Conservation (phyloP, 1,140 invertebrate species). For the Drosophila eugracilis region DNA sequence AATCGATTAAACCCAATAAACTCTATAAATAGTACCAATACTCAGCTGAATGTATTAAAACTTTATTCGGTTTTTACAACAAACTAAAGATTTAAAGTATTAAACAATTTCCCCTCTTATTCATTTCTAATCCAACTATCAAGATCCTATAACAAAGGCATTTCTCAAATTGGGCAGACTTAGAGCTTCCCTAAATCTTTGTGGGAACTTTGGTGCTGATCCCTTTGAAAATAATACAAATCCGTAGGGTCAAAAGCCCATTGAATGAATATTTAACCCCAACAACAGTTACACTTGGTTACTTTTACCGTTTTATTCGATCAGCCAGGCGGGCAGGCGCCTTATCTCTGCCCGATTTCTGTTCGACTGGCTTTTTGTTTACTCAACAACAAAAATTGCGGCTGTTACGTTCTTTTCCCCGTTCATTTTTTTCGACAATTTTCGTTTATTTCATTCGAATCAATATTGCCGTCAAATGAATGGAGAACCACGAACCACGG, state of each 20-base stretch:
- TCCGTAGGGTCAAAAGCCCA: slow-evolving; percentile 22
- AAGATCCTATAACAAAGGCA: not conserved
- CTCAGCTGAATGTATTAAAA: no score
- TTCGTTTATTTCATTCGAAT: slow-evolving; percentile 67
- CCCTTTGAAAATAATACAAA: slow-evolving; percentile 27
- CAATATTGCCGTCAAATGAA: slow-evolving; percentile 80
- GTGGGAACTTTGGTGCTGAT: slow-evolving; percentile 26
- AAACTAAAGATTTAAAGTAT: no score
- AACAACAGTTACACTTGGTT: slow-evolving; percentile 35
- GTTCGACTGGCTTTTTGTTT: slow-evolving; percentile 59
- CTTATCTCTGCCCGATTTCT: slow-evolving; percentile 59
- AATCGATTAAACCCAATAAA: no score
- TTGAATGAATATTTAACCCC: slow-evolving; percentile 30
- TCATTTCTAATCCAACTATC: not conserved
- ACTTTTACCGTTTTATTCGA: slow-evolving; percentile 58
- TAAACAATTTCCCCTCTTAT: no score
- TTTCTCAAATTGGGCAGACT: not conserved
- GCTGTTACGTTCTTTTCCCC: slow-evolving; percentile 30
- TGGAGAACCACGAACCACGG: slow-evolving; percentile 32
- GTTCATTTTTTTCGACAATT: slow-evolving; percentile 60
- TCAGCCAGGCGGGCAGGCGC: slow-evolving; percentile 49
- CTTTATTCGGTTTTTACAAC: no score
- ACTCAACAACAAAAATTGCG: slow-evolving; percentile 69
- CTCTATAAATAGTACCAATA: no score
- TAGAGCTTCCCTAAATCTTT: slow-evolving; percentile 10